Conservation (phyloP, 53 echinoderm and acorn worm species). For the Zoroaster sp. region DNA sequence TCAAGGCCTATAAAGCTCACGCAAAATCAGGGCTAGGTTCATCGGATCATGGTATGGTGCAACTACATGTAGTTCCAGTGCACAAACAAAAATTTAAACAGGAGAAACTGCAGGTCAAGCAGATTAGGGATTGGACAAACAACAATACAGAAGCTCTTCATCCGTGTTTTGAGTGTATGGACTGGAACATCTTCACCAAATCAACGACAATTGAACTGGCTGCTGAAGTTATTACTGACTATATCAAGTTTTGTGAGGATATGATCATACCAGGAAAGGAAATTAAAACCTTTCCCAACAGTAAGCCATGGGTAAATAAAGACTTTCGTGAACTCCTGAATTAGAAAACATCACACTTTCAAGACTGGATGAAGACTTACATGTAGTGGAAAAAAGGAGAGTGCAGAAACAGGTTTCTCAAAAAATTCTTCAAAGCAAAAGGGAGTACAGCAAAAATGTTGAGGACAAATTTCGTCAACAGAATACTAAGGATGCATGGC, state of each 20-base stretch:
- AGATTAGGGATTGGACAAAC: constrained; percentile 16
- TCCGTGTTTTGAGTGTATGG: constrained; percentile 59
- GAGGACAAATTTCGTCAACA: constrained; percentile 16
- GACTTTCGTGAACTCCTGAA: constrained; percentile 37
- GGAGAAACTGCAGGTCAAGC: constrained; percentile 22
- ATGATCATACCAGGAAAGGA: constrained; percentile 45
- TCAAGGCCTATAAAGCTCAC: background rate
- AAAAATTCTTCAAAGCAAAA: constrained; percentile 33
- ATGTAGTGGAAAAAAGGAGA: background rate
- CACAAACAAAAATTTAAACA: constrained; percentile 65
- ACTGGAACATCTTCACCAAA: constrained; percentile 54
- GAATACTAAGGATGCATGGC: constrained; percentile 42
- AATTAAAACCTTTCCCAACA: constrained; percentile 59
- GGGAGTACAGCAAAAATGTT: background rate
- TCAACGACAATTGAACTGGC: background rate
- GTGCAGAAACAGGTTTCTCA: constrained; percentile 12
- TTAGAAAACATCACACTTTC: too few species aligned
- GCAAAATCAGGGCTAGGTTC: background rate
- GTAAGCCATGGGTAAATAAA: constrained; percentile 70
- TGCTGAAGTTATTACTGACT: constrained; percentile 35
- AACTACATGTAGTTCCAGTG: background rate
- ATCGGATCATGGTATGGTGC: constrained; percentile 1
- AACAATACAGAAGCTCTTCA: constrained; percentile 11
- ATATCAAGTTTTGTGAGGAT: constrained; percentile 70
- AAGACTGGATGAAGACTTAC: constrained; percentile 2